Evolutionary conservation across 2,797 vertebrate species (phyloP).

Genomic region (Cuniculus paca): DNA sequence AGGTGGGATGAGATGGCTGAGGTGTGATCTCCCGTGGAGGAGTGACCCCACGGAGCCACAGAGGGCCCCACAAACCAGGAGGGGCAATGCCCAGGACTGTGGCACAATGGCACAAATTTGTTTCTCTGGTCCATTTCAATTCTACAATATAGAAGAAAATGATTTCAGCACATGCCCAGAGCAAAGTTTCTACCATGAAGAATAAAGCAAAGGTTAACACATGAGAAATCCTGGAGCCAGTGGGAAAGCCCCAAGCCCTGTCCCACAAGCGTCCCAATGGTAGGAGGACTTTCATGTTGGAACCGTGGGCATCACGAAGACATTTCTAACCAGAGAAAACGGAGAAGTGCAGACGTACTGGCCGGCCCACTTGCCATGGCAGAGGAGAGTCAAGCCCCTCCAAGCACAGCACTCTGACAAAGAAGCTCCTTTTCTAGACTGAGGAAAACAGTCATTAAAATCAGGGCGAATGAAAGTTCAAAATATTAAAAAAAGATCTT

Average conservation of each 20-base stretch:
- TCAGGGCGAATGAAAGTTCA: not conserved
- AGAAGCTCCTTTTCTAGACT: not conserved
- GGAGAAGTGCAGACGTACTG: not conserved
- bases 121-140: not conserved
- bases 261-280: rapidly evolving
- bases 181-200: not conserved
- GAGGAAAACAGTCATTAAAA: not conserved
- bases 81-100: not conserved
- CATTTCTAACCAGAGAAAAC: not conserved
- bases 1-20: not conserved
- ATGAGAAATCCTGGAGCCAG: not conserved
- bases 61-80: not conserved
- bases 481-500: not conserved
- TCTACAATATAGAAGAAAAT: slow-evolving; percentile 1
- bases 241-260: not conserved
- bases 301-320: not conserved
- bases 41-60: no score
- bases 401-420: not conserved
- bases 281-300: not conserved
- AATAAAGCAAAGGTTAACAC: not conserved
- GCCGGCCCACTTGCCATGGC: not conserved
- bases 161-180: not conserved
- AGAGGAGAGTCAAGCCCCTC: not conserved
- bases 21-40: not conserved
- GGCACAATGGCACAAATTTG: not conserved